These are phyloP conservation scores for Drymonia ruficornis DNA, from an alignment of 2,888 invertebrate species.

Conservation along the genomic window DNA sequence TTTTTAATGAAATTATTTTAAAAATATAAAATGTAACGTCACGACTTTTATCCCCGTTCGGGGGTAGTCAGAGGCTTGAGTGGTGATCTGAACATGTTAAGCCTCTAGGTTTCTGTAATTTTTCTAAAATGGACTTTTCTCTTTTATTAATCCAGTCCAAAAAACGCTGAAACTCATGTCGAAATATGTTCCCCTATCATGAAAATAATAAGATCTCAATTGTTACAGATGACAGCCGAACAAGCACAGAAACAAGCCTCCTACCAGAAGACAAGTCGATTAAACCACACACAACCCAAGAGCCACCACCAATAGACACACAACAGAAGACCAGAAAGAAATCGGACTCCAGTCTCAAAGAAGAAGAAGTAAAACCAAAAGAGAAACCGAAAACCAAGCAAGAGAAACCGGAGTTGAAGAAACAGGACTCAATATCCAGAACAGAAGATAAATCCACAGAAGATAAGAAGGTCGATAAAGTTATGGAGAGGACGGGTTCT, in stretches of 20 bases:
- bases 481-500: slow-evolving; percentile 63
- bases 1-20: too few species aligned
- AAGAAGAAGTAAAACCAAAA: slow-evolving; percentile 65
- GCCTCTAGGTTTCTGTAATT: too few species aligned
- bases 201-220: not conserved
- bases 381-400: slow-evolving; percentile 55
- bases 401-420: slow-evolving; percentile 61
- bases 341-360: slow-evolving; percentile 74
- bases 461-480: slow-evolving; percentile 32
- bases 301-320: slow-evolving; percentile 42
- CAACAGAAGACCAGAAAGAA: slow-evolving; percentile 69
- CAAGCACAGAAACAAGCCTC: slow-evolving; percentile 62
- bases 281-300: slow-evolving; percentile 44
- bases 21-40: too few species aligned
- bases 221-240: slow-evolving; percentile 64
- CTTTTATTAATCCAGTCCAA: too few species aligned
- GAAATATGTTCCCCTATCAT: too few species aligned
- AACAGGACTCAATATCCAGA: slow-evolving; percentile 61
- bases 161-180: too few species aligned
- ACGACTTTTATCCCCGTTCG: too few species aligned
- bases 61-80: too few species aligned
- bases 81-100: too few species aligned
- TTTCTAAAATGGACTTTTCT: too few species aligned
- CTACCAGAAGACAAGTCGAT: slow-evolving; percentile 58
- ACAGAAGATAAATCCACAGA: slow-evolving; percentile 44